Base-by-base conservation (phyloP, 2,888 invertebrate genomes). In the Aradus depressus region DNA sequence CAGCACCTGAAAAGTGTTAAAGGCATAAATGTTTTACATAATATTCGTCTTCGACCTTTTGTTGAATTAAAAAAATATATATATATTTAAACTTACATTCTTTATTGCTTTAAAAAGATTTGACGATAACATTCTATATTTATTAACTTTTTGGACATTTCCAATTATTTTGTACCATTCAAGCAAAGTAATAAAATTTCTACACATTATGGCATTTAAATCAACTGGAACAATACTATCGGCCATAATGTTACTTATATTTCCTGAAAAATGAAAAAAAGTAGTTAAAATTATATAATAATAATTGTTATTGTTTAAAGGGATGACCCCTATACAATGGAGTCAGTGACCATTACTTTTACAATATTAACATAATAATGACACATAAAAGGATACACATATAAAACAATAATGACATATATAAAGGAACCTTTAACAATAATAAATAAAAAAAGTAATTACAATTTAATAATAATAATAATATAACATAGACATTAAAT, bases 201-300 rank as follows among this genome's bases (percentile, higher is more conserved):
- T 75, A 59, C 81, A 83, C 44, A 86, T 72, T 58, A 85, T 80
- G 1, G 85, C 70, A 65, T 91, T 91, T 51, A 91, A 68, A 65
- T 90, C 90, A 1, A 88, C 88, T 0, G 89, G 88, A 22, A 87
- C 69, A 14, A 89, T 76, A 48, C 75, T 67, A 34, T 70, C 72
- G 0, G 82, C 79, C 54, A 78, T 74, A 21, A 84, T 76, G 53
- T 77, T 71, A 5, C 37, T 28, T 22, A 47, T 3, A 14, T 47
- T 47, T 23, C 47, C 47, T 47, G 25, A 12, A 44, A 44, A n/a
- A n/a, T n/a, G 14, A 32, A 10, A 4, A 39, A 16, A 34, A 16
- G 4, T 6, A 34, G 4, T 34, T 34, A 34, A 34, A 34, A 6
- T 6, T 5, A 34, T 14, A 34, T n/a, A n/a, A n/a, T n/a, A n/a